A percentile compares a stretch with the other conserved stretches of the same genome.
Conservation (phyloP, 2,113 vertebrate genomes). For the Passer domesticus region DNA sequence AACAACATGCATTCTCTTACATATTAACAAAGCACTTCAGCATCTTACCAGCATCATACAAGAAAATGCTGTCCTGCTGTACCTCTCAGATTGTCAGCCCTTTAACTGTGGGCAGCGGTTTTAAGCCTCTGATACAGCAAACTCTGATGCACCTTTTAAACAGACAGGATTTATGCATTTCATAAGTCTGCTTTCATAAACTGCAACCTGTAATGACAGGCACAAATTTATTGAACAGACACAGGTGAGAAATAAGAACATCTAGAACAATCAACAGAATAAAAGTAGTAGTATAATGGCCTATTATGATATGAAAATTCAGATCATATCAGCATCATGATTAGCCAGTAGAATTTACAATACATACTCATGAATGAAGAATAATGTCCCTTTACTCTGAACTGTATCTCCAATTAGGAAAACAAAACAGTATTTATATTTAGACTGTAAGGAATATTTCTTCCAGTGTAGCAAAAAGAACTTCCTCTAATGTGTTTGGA, state of each 20-base stretch:
- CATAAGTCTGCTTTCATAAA: background rate
- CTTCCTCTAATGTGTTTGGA: background rate
- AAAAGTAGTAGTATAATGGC: background rate
- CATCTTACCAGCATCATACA: accelerated
- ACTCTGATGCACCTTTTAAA: background rate
- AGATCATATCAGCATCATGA: background rate
- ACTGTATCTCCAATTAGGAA: background rate
- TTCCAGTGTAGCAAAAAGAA: background rate
- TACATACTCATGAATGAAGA: background rate
- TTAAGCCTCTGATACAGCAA: background rate
- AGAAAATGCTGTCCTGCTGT: background rate
- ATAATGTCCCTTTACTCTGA: background rate
- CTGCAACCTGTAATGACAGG: background rate
- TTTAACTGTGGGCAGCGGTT: background rate
- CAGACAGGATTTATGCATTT: background rate
- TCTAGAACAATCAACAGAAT: background rate
- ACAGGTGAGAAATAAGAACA: background rate
- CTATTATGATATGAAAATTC: background rate
- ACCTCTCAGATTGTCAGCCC: background rate
- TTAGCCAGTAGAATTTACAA: background rate
- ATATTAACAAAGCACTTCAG: background rate
- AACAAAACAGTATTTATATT: background rate
- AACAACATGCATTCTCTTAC: background rate
- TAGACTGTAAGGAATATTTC: background rate
- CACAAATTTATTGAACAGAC: background rate